phyloP scores from a whole-genome alignment of 23 tunicate genomes.

The Clavelina lepadiformis region DNA sequence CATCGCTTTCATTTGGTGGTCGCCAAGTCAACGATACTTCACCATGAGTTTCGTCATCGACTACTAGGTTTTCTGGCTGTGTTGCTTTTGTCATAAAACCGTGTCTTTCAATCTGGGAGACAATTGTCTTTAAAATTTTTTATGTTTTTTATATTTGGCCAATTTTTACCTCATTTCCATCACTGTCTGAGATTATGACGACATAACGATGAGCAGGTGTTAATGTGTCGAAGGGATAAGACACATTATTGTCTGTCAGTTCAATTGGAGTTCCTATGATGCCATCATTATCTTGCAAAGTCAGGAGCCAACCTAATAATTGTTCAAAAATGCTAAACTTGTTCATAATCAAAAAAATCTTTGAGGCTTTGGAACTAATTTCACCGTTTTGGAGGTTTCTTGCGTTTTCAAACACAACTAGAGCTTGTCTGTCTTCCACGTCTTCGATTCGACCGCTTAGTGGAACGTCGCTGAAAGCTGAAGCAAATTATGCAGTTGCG shows the following conservation, averaged over 20 bases:
- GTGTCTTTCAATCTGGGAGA: conserved; percentile 22
- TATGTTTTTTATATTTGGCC: not conserved
- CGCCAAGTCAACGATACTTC: conserved; percentile 31
- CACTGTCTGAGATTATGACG: not conserved
- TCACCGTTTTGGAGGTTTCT: not conserved
- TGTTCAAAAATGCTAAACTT: not conserved
- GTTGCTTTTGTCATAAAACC: conserved; percentile 47
- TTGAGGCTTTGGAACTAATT: not conserved
- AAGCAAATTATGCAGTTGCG: too few relatives aligned
- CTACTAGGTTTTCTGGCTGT: conserved; percentile 2
- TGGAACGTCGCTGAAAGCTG: too few relatives aligned
- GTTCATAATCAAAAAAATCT: not conserved
- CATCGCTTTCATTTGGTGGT: conserved; percentile 13
- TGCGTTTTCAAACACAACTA: conserved; percentile 14
- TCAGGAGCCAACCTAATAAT: conserved; percentile 34
- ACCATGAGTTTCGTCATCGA: conserved; percentile 3
- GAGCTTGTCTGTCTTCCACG: conserved; percentile 13
- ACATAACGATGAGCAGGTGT: conserved; percentile 29
- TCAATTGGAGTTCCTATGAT: conserved; percentile 21
- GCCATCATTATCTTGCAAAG: conserved; percentile 26
- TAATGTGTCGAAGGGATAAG: conserved; percentile 5
- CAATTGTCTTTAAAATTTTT: not conserved
- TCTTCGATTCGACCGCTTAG: too few relatives aligned
- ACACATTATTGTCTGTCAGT: not conserved
- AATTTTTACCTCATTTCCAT: conserved; percentile 5